Evolutionary conservation across 2,113 vertebrate species (phyloP).

Genomic region (Amia ocellicauda): DNA sequence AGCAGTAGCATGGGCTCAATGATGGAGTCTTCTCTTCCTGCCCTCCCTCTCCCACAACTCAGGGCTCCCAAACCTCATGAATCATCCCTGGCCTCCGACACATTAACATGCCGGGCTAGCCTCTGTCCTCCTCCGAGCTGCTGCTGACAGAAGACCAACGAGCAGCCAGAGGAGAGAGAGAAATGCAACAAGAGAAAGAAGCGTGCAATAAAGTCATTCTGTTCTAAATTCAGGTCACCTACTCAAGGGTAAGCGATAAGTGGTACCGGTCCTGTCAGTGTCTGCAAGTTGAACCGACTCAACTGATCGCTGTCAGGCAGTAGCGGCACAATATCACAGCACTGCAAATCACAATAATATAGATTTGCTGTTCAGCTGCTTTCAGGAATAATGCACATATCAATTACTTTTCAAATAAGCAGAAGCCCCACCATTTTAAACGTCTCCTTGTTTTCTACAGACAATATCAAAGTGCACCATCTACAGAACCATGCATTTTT

Average conservation of each 20-base stretch:
- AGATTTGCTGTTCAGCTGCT: too few species aligned
- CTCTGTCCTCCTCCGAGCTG: slow-evolving; percentile 10
- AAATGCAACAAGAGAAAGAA: not conserved
- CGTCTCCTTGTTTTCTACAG: too few species aligned
- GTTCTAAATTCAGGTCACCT: not conserved
- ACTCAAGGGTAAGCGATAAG: slow-evolving; percentile 4
- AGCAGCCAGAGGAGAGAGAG: slow-evolving; percentile 34
- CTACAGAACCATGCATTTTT: too few species aligned
- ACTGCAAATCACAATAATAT: too few species aligned
- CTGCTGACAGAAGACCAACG: slow-evolving; percentile 44
- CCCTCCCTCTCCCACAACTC: slow-evolving; percentile 43
- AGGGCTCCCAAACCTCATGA: slow-evolving; percentile 51
- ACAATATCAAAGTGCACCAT: too few species aligned
- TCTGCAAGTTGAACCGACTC: not conserved
- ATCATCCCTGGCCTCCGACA: slow-evolving; percentile 50
- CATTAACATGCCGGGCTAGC: slow-evolving; percentile 58
- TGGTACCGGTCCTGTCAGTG: not conserved
- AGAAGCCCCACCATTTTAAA: too few species aligned
- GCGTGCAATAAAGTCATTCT: not conserved
- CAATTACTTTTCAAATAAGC: too few species aligned
- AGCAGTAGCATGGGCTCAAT: too few species aligned
- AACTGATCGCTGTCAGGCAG: too few species aligned
- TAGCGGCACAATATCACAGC: too few species aligned
- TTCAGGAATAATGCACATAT: too few species aligned
- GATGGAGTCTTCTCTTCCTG: slow-evolving; percentile 7